Evolutionary conservation across 2,797 vertebrate genomes (phyloP).

Genomic region (Sebastes itinus): DNA sequence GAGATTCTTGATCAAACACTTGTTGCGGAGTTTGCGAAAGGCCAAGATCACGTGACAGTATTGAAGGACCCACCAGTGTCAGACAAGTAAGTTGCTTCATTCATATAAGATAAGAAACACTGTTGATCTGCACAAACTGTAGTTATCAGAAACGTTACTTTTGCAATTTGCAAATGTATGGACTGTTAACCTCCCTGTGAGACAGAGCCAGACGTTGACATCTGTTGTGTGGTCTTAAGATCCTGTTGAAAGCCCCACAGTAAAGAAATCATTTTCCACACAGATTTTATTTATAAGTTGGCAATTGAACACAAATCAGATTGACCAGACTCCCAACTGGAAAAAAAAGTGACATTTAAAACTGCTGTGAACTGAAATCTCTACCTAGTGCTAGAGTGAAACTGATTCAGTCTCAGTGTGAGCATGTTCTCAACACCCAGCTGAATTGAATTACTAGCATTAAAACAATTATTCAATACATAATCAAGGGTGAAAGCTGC

Average conservation of each 20-base stretch:
- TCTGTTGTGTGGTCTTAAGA: background rate
- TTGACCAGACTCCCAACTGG: background rate
- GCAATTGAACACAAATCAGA: background rate
- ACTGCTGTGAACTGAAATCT: background rate
- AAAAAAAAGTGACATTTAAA: background rate
- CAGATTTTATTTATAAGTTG: too few species aligned
- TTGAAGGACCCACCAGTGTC: constrained; percentile 85
- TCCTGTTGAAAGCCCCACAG: background rate
- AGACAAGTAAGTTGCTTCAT: constrained; percentile 70
- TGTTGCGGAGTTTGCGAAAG: constrained; percentile 93
- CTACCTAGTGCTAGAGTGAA: background rate
- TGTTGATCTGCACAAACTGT: background rate
- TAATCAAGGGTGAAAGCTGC: background rate
- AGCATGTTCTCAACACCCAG: background rate
- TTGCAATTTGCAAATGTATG: background rate
- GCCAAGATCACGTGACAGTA: constrained; percentile 83
- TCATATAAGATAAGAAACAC: background rate
- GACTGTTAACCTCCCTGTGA: background rate
- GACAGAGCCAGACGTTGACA: background rate
- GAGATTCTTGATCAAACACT: constrained; percentile 90
- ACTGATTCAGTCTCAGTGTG: too few species aligned
- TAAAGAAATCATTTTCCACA: too few species aligned
- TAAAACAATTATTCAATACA: background rate
- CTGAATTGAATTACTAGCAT: background rate
- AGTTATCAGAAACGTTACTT: background rate